Evolutionary conservation across 2,888 invertebrate genomes (phyloP), one percentile per base, ranked within the genome.

Genomic region (Tinea pellionella): DNA sequence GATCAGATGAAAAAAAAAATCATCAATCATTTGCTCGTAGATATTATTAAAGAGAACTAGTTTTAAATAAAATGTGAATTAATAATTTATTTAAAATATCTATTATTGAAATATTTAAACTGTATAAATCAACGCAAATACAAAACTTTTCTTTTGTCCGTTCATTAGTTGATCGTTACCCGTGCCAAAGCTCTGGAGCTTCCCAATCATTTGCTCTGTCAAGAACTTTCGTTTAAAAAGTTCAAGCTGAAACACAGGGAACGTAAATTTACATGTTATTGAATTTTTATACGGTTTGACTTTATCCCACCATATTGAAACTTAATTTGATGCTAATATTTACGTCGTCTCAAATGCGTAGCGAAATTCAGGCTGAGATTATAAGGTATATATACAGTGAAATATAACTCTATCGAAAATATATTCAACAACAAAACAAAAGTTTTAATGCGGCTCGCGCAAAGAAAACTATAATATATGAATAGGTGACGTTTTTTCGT

Each of bases 191-290:
- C 61, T 19, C 15, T n/a, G 63, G 69, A 73, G 71, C 71, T 69
- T 67, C 71, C 72, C 73, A 75, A 77, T 79, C 80, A 81, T 78
- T 77, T 74, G 74, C 75, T 74, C 68, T 72, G 73, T 73, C 72
- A 78, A 76, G 74, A 77, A 75, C 71, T 75, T 78, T 72, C 75
- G 76, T 77, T 72, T 69, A 59, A 75, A 84, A 80, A 74, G 81
- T 81, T 70, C 62, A n/a, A 73, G 74, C 71, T 74, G 74, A 77
- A 76, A 75, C 74, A 75, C 75, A 73, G 73, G 71, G 74, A 71
- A 73, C 64, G 69, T 64, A 69, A 75, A 86, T 87, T 87, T 86
- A 83, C 86, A 87, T 87, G 78, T 81, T 87, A 86, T 86, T 87
- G 86, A 83, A 80, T 86, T 84, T 84, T 85, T 84, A 78, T 59